A percentile compares a stretch with the other conserved stretches of the same genome.
Evolutionary conservation across 2,113 vertebrate species (phyloP).

Genomic region (Rhinoderma darwinii): DNA sequence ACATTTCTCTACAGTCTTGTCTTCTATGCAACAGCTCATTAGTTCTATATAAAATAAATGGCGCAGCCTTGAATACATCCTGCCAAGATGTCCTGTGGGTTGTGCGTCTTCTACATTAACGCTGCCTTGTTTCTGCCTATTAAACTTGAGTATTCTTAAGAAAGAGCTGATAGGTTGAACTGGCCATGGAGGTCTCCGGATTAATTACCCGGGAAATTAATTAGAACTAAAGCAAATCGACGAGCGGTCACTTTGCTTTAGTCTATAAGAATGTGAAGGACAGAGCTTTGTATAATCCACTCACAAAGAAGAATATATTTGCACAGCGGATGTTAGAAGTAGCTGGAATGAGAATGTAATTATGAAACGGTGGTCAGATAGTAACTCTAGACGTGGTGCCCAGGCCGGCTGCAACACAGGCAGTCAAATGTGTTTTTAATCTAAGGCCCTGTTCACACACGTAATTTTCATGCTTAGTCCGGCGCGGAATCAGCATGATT

Average conservation of each 20-base stretch:
- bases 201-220: neutral
- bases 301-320: neutral
- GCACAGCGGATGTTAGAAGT: neutral
- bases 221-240: neutral
- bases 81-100: neutral
- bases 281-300: neutral
- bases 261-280: neutral
- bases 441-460: too few relatives aligned
- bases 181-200: neutral
- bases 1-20: neutral
- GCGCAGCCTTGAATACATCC: neutral
- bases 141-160: neutral
- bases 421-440: too few relatives aligned
- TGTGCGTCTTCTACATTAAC: too few relatives aligned
- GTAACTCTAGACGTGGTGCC: neutral
- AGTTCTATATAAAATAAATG: neutral
- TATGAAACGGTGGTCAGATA: neutral
- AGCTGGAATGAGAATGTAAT: neutral
- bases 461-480: too few relatives aligned
- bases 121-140: neutral
- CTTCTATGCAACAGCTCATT: conserved; percentile 37
- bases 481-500: too few relatives aligned
- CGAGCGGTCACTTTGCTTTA: neutral
- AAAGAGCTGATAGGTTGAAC: neutral
- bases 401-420: too few relatives aligned